Conservation (phyloP, 2,113 vertebrate species). For the Setophaga coronata region DNA sequence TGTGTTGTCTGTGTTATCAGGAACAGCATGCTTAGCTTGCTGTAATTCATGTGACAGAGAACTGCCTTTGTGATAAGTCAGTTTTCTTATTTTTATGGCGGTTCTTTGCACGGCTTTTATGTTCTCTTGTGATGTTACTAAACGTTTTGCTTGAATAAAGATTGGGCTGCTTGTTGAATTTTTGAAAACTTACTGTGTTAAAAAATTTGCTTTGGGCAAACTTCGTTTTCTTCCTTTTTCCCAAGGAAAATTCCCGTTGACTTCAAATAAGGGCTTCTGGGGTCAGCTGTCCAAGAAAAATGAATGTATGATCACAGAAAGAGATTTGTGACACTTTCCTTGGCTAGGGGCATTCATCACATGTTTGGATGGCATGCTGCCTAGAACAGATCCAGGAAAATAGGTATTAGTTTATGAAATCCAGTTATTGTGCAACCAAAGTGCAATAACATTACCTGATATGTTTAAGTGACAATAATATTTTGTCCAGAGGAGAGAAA, state of each 20-base stretch:
- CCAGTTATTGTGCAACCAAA: not conserved
- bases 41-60: constrained; percentile 18
- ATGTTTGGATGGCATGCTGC: not conserved
- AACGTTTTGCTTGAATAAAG: constrained; percentile 4
- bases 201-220: not conserved
- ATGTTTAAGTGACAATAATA: not conserved
- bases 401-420: not conserved
- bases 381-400: not conserved
- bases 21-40: not conserved
- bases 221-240: not conserved
- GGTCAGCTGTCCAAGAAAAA: not conserved
- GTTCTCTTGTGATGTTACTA: not conserved
- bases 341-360: not conserved
- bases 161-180: not conserved
- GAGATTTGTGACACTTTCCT: constrained; percentile 21
- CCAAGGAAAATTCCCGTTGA: not conserved
- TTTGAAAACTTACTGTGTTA: not conserved
- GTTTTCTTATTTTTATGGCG: constrained; percentile 14
- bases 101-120: constrained; percentile 8
- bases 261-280: not conserved
- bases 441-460: not conserved
- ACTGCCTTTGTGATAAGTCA: not conserved
- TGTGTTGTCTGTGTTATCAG: not conserved
- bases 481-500: not conserved
- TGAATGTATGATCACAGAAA: not conserved